These are phyloP conservation scores for Agrochola lychnidis DNA, from an alignment of 2,888 invertebrate genomes.

Conservation along the genomic window DNA sequence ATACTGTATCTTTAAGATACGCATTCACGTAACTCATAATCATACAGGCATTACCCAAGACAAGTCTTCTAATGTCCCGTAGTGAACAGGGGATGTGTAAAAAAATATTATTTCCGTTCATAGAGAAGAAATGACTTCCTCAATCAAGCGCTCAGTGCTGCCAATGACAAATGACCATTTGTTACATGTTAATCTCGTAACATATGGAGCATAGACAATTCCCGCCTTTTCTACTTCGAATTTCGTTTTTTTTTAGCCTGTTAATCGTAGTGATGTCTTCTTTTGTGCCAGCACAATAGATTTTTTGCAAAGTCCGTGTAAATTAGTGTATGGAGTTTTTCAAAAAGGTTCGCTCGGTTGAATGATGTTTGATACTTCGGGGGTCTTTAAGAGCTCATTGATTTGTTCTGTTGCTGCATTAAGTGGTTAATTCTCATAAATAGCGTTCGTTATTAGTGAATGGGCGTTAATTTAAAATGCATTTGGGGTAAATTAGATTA, in stretches of 20 bases:
- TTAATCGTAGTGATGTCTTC: constrained; percentile 84
- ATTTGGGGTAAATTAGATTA: constrained; percentile 68
- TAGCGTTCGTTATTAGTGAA: constrained; percentile 74
- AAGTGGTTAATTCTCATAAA: constrained; percentile 84
- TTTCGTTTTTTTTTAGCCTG: constrained; percentile 77
- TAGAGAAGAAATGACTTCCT: constrained; percentile 89
- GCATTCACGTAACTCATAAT: constrained; percentile 75
- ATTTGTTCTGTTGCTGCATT: constrained; percentile 82
- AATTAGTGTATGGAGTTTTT: constrained; percentile 84
- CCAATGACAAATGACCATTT: constrained; percentile 88
- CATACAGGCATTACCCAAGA: constrained; percentile 77
- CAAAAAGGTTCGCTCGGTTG: constrained; percentile 72
- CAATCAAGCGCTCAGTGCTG: constrained; percentile 84
- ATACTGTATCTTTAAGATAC: constrained; percentile 58
- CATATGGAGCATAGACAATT: constrained; percentile 87
- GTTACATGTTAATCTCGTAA: constrained; percentile 87
- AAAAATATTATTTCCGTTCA: constrained; percentile 89
- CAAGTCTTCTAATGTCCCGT: constrained; percentile 83
- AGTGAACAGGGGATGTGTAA: constrained; percentile 79
- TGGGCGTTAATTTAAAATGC: constrained; percentile 76
- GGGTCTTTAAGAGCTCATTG: constrained; percentile 83
- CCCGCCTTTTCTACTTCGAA: constrained; percentile 81
- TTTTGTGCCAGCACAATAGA: constrained; percentile 86
- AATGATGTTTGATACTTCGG: constrained; percentile 82
- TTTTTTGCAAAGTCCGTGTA: constrained; percentile 84